Percentiles rank a stretch among this genome's conserved stretches.
Conservation (phyloP, 30 jellyfish, hydroid and myxozoan species). For the Cassiopea andromeda region DNA sequence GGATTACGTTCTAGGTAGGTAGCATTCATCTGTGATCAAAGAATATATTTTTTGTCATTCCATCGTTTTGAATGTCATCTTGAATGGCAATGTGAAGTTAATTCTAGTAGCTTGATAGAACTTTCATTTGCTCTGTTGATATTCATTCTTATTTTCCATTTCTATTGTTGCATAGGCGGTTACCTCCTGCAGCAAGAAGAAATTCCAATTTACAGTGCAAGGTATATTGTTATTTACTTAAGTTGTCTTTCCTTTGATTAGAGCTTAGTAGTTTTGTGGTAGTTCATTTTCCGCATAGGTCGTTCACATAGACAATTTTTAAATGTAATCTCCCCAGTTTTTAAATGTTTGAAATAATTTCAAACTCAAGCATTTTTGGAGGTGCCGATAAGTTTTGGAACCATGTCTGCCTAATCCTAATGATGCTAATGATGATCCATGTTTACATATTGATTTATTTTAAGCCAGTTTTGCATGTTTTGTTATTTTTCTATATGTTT, state of each 20-base stretch:
- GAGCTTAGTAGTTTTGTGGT: neutral
- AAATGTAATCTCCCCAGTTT: too few relatives aligned
- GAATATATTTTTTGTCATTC: too few relatives aligned
- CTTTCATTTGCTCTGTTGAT: neutral
- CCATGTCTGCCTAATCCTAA: too few relatives aligned
- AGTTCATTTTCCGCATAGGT: neutral
- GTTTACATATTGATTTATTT: too few relatives aligned
- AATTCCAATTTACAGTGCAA: constrained; percentile 92
- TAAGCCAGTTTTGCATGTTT: too few relatives aligned
- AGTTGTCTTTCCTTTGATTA: neutral
- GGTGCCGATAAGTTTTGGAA: too few relatives aligned
- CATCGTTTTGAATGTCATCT: neutral
- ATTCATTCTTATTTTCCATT: neutral
- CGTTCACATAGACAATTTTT: neutral
- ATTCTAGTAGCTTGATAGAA: neutral
- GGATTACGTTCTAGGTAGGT: neutral
- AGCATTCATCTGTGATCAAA: neutral
- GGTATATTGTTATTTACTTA: constrained; percentile 44
- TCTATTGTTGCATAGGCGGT: constrained; percentile 74
- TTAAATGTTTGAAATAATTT: too few relatives aligned
- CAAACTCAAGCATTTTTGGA: too few relatives aligned
- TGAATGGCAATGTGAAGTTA: neutral
- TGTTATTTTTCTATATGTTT: too few relatives aligned
- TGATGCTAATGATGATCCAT: too few relatives aligned
- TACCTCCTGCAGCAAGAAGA: constrained; percentile 89